Evolutionary conservation across 2,888 invertebrate species (phyloP).

Genomic region (Cataglyphis cursor): DNA sequence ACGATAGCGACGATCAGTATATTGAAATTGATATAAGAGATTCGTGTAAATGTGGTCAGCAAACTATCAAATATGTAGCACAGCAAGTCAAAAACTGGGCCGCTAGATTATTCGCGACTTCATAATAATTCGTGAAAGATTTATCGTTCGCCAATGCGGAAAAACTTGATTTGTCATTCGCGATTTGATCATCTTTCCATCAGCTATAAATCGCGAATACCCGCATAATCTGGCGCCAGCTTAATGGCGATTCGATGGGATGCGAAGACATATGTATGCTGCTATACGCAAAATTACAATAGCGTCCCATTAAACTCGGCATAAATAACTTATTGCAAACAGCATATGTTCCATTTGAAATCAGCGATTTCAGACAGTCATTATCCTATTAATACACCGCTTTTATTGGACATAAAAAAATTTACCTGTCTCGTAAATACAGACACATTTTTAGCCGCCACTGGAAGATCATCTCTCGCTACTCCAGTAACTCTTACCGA

Average conservation of each 20-base stretch:
- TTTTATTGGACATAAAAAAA: constrained; percentile 47
- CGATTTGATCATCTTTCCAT: not conserved
- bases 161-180: not conserved
- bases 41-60: constrained; percentile 32
- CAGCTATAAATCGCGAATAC: not conserved
- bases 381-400: not conserved
- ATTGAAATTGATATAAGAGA: constrained; percentile 33
- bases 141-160: not conserved
- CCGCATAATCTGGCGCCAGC: not conserved
- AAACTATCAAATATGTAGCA: constrained; percentile 11
- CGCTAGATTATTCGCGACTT: not conserved
- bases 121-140: not conserved
- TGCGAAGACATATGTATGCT: not conserved
- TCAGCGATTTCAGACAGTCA: not conserved
- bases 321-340: constrained; percentile 17
- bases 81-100: not conserved
- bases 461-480: constrained; percentile 84
- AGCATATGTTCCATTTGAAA: not conserved
- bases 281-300: not conserved
- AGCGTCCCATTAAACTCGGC: not conserved
- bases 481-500: constrained; percentile 86
- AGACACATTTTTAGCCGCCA: constrained; percentile 57
- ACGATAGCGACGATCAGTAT: constrained; percentile 8
- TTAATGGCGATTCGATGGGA: not conserved
- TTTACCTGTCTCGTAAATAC: constrained; percentile 49